phyloP scores from a whole-genome alignment of 1,140 invertebrate species.

The Nephila pilipes region DNA sequence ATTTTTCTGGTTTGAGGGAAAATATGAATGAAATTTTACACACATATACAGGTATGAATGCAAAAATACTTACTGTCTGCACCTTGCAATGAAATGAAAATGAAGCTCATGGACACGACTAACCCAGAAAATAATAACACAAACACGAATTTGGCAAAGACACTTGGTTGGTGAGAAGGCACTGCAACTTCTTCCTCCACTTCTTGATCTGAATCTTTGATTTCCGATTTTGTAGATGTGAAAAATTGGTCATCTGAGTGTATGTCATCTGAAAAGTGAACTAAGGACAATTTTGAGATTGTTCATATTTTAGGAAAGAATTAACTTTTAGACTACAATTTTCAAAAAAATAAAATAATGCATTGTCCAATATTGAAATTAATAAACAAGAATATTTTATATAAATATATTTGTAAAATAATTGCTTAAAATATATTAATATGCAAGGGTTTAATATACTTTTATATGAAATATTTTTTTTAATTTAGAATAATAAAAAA shows the following conservation, averaged over 20 bases:
- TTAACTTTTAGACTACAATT: no score
- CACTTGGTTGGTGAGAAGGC: constrained; percentile 53
- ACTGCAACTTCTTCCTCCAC: constrained; percentile 53
- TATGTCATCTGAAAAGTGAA: constrained; percentile 75
- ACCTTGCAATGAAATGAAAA: constrained; percentile 89
- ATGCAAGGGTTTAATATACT: no score
- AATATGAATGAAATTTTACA: no score
- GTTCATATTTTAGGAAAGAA: not conserved
- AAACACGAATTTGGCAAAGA: constrained; percentile 88
- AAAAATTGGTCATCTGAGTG: constrained; percentile 55
- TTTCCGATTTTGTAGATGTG: constrained; percentile 19
- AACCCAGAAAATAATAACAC: constrained; percentile 87
- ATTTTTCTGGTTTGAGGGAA: no score
- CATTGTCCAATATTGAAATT: no score
- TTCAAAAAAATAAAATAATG: constrained; percentile 1
- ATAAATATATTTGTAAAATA: constrained; percentile 9
- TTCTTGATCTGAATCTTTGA: constrained; percentile 72
- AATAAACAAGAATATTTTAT: not conserved
- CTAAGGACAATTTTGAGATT: constrained; percentile 65
- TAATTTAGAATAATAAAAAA: no score
- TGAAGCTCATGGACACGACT: constrained; percentile 87
- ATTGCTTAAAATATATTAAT: not conserved
- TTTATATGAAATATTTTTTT: no score
- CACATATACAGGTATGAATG: no score
- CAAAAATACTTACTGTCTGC: constrained; percentile 86